Percentiles rank a stretch among this genome's conserved stretches.
Evolutionary conservation across 2,113 vertebrate species (phyloP).

Genomic region (Opisthocomus hoazin): DNA sequence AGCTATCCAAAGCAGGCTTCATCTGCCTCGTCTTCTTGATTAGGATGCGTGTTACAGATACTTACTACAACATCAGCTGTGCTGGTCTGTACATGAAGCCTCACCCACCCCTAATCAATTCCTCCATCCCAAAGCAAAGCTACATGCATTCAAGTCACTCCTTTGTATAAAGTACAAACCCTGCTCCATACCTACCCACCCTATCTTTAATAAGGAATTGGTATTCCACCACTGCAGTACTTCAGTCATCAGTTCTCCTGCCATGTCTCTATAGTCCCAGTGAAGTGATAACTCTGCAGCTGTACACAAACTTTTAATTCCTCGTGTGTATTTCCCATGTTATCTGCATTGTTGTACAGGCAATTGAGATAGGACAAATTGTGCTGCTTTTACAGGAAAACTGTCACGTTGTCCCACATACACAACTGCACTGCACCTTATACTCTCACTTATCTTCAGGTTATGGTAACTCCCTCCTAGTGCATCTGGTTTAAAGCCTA

Average conservation of each 20-base stretch:
- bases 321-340: neutral
- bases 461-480: neutral
- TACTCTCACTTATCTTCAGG: neutral
- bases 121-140: neutral
- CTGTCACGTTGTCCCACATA: neutral
- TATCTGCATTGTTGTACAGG: neutral
- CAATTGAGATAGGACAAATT: neutral
- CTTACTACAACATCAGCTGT: neutral
- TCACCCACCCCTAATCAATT: neutral
- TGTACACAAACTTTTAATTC: neutral
- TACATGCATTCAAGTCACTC: neutral
- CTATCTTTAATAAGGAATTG: neutral
- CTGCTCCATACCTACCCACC: neutral
- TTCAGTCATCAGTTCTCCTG: neutral
- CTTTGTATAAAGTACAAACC: neutral
- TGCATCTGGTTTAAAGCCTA: neutral
- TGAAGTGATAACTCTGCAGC: neutral
- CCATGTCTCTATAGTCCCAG: neutral
- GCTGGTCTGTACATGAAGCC: neutral
- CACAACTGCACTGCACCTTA: neutral
- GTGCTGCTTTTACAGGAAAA: neutral
- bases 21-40: neutral
- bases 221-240: neutral
- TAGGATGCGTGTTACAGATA: neutral
- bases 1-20: neutral